These are phyloP conservation scores for Tragelaphus strepsiceros DNA, from an alignment of 2,113 vertebrate genomes.

Conservation along the genomic window DNA sequence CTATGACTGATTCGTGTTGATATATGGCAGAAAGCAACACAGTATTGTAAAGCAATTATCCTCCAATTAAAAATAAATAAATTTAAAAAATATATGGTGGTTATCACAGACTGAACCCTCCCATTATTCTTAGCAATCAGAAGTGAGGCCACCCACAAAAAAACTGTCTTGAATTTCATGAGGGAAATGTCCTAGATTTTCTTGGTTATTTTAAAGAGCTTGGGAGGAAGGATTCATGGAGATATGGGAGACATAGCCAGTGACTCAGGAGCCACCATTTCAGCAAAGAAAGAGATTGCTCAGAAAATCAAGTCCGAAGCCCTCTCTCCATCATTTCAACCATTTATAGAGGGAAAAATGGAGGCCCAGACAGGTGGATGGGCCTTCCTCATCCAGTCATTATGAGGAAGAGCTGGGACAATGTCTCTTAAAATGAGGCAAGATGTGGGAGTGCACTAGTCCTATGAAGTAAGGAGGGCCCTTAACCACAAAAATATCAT, in stretches of 20 bases:
- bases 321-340: neutral
- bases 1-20: neutral
- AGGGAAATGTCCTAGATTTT: neutral
- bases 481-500: neutral
- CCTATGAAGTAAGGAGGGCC: neutral
- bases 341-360: neutral
- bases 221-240: neutral
- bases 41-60: neutral
- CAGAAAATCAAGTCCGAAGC: neutral
- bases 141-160: neutral
- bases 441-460: neutral
- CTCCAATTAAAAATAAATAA: neutral
- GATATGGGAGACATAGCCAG: neutral
- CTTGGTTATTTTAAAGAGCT: neutral
- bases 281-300: neutral
- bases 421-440: neutral
- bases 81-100: rapidly evolving
- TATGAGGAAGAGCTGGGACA: neutral
- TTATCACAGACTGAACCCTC: neutral
- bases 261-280: neutral
- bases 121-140: neutral
- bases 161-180: neutral
- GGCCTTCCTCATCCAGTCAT: neutral
- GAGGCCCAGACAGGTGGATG: neutral
- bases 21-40: neutral